Conservation (phyloP, 2,888 invertebrate genomes). For the Heliconius erato region DNA sequence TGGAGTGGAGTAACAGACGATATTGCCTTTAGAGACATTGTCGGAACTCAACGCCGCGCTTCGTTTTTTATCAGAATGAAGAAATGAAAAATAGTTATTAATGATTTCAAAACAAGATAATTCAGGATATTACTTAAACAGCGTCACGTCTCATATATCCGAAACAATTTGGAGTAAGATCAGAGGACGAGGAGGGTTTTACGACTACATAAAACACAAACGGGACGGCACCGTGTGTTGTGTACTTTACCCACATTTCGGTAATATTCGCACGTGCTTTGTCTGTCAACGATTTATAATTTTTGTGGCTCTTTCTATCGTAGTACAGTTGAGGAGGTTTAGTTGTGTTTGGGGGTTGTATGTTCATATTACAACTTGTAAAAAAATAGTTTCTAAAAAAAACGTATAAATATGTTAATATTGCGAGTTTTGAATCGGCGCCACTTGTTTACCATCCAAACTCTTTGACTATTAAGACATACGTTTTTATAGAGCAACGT, state of each 20-base stretch:
- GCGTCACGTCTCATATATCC: conserved; percentile 17
- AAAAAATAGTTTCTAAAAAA: not conserved
- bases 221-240: conserved; percentile 21
- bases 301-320: conserved; percentile 9
- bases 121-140: not conserved
- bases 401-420: too few species aligned
- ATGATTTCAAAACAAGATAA: not conserved
- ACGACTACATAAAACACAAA: conserved; percentile 40
- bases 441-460: not conserved
- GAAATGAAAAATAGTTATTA: too few species aligned
- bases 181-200: conserved; percentile 39
- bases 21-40: too few species aligned
- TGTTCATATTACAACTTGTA: not conserved
- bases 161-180: conserved; percentile 42
- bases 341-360: not conserved
- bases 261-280: conserved; percentile 21
- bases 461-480: not conserved
- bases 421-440: not conserved
- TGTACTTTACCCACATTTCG: conserved; percentile 21
- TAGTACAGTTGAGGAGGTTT: not conserved
- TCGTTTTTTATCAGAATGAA: too few species aligned
- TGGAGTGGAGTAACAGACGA: too few species aligned
- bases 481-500: not conserved
- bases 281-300: conserved; percentile 25
- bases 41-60: too few species aligned